A percentile compares a stretch with the other conserved stretches of the same genome.
These are phyloP conservation scores for Microtus ochrogaster DNA, from an alignment of 2,113 vertebrate genomes.

Conservation along the genomic window DNA sequence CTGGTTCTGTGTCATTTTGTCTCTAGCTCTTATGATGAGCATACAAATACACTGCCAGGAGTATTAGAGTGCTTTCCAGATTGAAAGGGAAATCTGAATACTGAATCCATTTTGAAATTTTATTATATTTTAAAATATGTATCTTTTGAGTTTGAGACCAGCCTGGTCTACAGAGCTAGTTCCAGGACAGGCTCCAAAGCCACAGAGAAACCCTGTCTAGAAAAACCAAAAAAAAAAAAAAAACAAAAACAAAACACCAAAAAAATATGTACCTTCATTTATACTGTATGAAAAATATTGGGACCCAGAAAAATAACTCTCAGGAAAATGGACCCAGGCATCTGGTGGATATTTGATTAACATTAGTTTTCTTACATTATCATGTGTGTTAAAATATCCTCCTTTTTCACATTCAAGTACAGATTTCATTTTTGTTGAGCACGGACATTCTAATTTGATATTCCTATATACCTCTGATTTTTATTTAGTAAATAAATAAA, in stretches of 20 bases:
- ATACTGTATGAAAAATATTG: not conserved
- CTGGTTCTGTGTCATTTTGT: not conserved
- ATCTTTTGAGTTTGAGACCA: no score
- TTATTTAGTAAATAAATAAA: not conserved
- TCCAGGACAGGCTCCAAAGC: no score
- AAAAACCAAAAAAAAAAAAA: no score
- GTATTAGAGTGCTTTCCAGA: not conserved
- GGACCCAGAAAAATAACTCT: not conserved
- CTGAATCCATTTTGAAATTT: not conserved
- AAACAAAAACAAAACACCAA: no score
- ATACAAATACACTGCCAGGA: not conserved
- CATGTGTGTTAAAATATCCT: not conserved
- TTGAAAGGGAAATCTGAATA: not conserved
- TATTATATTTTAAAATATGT: not conserved
- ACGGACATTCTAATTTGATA: not conserved
- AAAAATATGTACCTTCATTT: not conserved
- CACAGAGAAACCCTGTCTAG: no score
- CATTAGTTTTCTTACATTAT: not conserved
- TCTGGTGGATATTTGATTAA: not conserved
- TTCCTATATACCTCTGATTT: not conserved
- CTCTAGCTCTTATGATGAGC: not conserved
- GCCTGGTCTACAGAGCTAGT: no score
- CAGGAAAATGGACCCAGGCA: not conserved
- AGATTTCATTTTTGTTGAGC: not conserved
- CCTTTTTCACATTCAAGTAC: not conserved